These are phyloP conservation scores for Sebastes cheni DNA, from an alignment of 2,797 vertebrate genomes.

Conservation along the genomic window DNA sequence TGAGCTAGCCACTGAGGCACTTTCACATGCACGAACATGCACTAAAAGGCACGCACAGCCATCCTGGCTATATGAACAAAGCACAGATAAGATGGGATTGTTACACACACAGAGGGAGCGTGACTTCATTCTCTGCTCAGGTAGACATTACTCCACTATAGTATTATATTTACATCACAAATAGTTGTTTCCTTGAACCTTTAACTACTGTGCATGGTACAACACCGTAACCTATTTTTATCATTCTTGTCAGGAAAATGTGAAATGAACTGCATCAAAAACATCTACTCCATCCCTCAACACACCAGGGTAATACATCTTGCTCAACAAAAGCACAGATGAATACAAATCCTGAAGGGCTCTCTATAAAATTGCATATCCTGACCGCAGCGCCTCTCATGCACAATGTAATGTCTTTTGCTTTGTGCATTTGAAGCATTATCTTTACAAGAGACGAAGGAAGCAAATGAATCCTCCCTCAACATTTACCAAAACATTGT, in stretches of 20 bases:
- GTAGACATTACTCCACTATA: not conserved
- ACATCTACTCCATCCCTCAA: constrained; percentile 39
- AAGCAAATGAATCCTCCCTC: constrained; percentile 35
- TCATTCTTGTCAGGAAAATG: constrained; percentile 44
- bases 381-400: not conserved
- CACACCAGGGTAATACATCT: constrained; percentile 52
- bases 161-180: not conserved
- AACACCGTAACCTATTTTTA: constrained; percentile 29
- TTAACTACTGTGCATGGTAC: not conserved
- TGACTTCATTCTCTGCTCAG: not conserved
- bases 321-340: constrained; percentile 50
- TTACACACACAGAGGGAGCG: not conserved
- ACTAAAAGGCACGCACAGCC: not conserved
- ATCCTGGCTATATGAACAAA: not conserved
- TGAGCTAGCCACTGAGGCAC: no score
- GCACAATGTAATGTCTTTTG: constrained; percentile 15
- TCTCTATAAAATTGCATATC: constrained; percentile 49
- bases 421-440: constrained; percentile 37
- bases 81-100: not conserved
- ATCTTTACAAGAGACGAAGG: constrained; percentile 37
- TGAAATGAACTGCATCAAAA: constrained; percentile 51
- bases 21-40: not conserved
- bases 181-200: not conserved
- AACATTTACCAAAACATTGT: constrained; percentile 48
- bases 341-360: constrained; percentile 63